A percentile compares a stretch with the other conserved stretches of the same genome.
Evolutionary conservation across 2,797 vertebrate species (phyloP).

Genomic region (Mormyrus hasselquistii): DNA sequence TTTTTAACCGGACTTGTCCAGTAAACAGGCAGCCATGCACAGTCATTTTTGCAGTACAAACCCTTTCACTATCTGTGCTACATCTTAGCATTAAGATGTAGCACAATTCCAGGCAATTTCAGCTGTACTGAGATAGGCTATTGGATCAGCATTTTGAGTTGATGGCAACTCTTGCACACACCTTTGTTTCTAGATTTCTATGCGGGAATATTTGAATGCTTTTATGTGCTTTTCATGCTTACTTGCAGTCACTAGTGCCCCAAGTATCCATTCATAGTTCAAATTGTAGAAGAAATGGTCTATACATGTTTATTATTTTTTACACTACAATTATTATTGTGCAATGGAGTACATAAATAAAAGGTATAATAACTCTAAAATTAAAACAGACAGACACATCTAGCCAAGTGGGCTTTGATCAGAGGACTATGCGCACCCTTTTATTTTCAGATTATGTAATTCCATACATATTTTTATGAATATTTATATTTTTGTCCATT

Average conservation of each 20-base stretch:
- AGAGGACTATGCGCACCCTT: not conserved
- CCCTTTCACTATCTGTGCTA: not conserved
- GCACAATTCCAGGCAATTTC: too few species aligned
- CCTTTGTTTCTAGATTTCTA: not conserved
- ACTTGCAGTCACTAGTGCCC: not conserved
- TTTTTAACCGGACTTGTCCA: not conserved
- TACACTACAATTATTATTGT: not conserved
- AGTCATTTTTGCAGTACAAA: not conserved
- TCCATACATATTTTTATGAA: not conserved
- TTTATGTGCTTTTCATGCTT: not conserved
- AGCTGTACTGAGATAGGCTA: not conserved
- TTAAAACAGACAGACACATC: not conserved
- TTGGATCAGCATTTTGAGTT: too few species aligned
- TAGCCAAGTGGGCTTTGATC: not conserved
- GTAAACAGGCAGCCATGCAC: not conserved
- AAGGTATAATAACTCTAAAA: not conserved
- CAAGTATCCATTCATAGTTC: not conserved
- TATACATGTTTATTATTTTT: not conserved
- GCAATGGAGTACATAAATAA: not conserved
- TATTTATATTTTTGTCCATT: not conserved
- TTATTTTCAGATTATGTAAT: not conserved
- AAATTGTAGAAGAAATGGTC: not conserved
- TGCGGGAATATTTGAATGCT: not conserved
- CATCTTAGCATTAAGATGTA: not conserved
- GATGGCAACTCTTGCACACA: not conserved